Base-by-base conservation (phyloP, 2,797 vertebrate species). In the Threskiornis aethiopicus region DNA sequence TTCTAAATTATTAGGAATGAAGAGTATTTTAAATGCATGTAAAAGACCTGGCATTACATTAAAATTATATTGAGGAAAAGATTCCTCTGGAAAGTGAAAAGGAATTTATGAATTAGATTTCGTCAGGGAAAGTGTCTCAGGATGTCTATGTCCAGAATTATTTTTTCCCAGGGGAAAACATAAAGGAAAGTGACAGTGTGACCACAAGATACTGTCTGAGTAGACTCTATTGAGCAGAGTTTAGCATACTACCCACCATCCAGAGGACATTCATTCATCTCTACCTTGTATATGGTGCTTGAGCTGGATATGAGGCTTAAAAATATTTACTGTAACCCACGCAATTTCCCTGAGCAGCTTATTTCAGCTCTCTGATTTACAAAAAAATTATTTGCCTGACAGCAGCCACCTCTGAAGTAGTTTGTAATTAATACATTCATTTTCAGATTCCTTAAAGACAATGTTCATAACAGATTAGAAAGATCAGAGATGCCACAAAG, bases 381-480 rank as follows among this genome's bases (percentile, higher is more conserved):
- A 97, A 94, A 85, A 94, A 94, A 54, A 77, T 20, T 73, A 82
- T 72, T 93, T 97, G 75, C 69, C 75, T 89, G 89, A 76, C 66
- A 96, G 85, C 84, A 97, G 66, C 67, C 2, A 0, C 39, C 94
- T 98, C 88, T 93, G 91, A 96, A 96, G 94, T 92, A 93, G 57
- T 69, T 96, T 93, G 81, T 93, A 96, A 98, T 98, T 97, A 97
- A 95, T 96, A 96, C 47, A 28, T 93, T 89, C 81, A 88, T 96
- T 95, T 93, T 96, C 93, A 93, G 87, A 86, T 81, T 92, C 75
- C 87, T 98, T 96, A 84, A 96, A 97, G 94, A 88, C 77, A 91
- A 91, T 7, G 54, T 87, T 95, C 66, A 46, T 69, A 76, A 61
- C 67, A 96, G 92, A 96, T 97, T 97, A 95, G 76, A 67, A 64